Base-by-base conservation (phyloP, 2,113 vertebrate species). In the Coturnix japonica region DNA sequence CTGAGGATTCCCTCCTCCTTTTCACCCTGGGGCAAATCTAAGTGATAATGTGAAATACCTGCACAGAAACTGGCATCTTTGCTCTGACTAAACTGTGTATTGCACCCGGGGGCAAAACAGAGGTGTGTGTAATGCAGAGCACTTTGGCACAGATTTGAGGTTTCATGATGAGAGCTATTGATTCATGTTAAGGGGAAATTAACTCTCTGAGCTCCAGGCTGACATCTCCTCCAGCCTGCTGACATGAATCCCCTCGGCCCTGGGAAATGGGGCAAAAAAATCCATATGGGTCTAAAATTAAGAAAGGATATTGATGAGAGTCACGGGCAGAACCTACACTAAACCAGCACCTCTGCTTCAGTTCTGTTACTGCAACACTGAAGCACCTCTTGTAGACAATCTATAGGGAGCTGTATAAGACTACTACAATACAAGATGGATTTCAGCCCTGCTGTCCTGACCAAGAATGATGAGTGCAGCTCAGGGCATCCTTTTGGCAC, bases 1-100 rank as follows among this genome's bases (percentile, higher is more conserved):
- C 37, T 0, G 66, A 91, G 67, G 81, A 87, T 95, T 94, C 92
- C 70, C 87, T 96, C 94, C 95, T 87, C 80, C 82, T 90, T 85
- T 88, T 90, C 10, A n/a, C 81, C 96, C 94, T 25, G 69, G 80
- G 95, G 96, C 57, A 17, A 88, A 95, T 91, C 94, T 56, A 37
- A 89, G 89, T 63, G 96, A 95, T 89, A 77, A 95, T 44, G 92
- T 30, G 88, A 96, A 91, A 92, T 84, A 82, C 90, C 93, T 85
- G 85, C 89, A 56, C 84, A 72, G 79, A 91, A 94, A 66, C 75
- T 80, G 93, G 93, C 95, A 94, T 91, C 86, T 33, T 46, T 30
- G 85, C 94, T 92, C 89, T 71, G 30, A 2, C 86, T 64, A 37
- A 89, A 89, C 94, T 65, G 60, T 20, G 2, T 19, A 78, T 8